Evolutionary conservation across 2,113 vertebrate species (phyloP), one percentile per base, ranked within the genome.

Genomic region (Tragelaphus imberbis): DNA sequence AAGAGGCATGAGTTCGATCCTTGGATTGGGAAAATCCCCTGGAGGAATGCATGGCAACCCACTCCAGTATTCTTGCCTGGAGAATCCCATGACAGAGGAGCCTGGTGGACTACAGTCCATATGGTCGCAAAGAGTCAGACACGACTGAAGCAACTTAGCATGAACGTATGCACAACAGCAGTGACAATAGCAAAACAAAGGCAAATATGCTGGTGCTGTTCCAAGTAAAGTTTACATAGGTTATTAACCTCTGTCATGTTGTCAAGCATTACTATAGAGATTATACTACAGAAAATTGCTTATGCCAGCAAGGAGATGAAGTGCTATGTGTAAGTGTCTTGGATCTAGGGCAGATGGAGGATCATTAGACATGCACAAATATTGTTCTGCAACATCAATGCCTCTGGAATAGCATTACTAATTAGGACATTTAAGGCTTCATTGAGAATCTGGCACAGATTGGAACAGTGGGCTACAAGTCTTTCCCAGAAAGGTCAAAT

Each of bases 351-450:
- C 95, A 89, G 59, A 91, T 88, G 65, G 81, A 75, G 15, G 82
- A 53, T 65, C 53, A 47, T 47, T 59, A 90, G 68, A 88, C 55
- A 59, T 21, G 27, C 36, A 86, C 47, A 33, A 84, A 84, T 71
- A 40, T 56, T 88, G 53, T 94, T 86, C 53, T 92, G 2, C 49
- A 85, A 28, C 33, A 90, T 63, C 51, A 55, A 11, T 88, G 88
- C 75, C 56, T 88, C 85, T 91, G 49, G 86, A 84, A 51, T 53
- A 68, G 40, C 82, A 79, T 93, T 82, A 49, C 59, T 91, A 89
- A 92, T 96, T 51, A 90, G 89, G 88, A 15, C 86, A 58, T 61
- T 96, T 81, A 58, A 59, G 85, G 51, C 53, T 91, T 93, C 77
- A 33, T 40, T 87, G 77, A 92, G 33, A 93, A 95, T 79, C 89